Evolutionary conservation across 2,888 invertebrate genomes (phyloP), one percentile per base, ranked within the genome.

Genomic region (Spodoptera picta): DNA sequence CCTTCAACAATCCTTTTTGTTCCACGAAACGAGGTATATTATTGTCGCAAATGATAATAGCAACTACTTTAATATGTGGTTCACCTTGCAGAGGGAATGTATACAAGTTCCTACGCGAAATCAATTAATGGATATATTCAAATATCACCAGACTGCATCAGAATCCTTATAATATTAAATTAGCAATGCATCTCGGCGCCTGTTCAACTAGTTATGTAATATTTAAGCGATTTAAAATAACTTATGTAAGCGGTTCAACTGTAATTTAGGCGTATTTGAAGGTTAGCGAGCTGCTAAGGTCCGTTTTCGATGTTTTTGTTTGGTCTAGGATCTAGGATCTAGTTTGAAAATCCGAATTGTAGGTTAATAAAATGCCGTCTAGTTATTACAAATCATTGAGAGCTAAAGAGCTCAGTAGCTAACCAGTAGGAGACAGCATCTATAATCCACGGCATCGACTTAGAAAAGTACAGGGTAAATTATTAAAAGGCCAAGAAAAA

Each of bases 81-180:
- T 83, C 71, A 81, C 83, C 83, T 83, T 83, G 83, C 53, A 42
- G 59, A 76, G 83, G 73, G 83, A 83, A 75, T 57, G 83, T 73
- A 60, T 60, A 70, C 59, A 66, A 72, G 70, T 66, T 53, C 69
- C 74, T 69, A 71, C 68, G 63, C 71, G 23, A 51, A 36, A 41
- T 23, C 36, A 46, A 41, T 53, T 42, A 45, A 36, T 52, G 11
- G 23, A 10, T 61, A 47, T 62, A 70, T 65, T 65, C 44, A 60
- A 50, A 54, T 71, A 72, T 60, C 50, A 36, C 69, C 19, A n/a
- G 50, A 50, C 24, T 52, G 71, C 55, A 67, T 61, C 49, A 36
- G 41, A 47, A 47, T 58, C 42, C 72, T 51, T 57, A 62, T 60
- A 57, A 70, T 66, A 42, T 60, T 31, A 41, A 14, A 50, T 67